Conservation (phyloP, 2,113 vertebrate species). For the Strix uralensis region DNA sequence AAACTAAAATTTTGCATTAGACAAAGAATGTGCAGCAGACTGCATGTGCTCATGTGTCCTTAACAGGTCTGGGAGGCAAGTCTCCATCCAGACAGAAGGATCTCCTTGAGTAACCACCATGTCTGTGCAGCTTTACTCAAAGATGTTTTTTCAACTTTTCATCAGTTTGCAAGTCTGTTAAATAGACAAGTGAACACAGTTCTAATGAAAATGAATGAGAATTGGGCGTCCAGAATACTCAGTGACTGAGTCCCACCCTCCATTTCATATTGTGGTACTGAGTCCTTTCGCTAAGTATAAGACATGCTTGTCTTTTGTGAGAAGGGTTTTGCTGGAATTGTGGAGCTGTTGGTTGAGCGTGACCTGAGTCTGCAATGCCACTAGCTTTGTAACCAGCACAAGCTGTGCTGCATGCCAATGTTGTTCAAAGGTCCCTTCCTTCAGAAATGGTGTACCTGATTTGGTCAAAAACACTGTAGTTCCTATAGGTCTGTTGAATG, state of each 20-base stretch:
- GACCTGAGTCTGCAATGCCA: neutral
- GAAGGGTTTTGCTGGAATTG: neutral
- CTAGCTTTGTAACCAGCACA: neutral
- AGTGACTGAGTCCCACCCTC: neutral
- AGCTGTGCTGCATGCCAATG: rapidly evolving
- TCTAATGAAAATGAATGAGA: neutral
- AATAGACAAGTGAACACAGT: neutral
- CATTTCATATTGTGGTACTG: neutral
- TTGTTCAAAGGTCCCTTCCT: neutral
- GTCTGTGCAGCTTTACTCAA: neutral
- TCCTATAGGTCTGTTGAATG: neutral
- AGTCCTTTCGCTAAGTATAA: neutral
- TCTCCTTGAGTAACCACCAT: neutral
- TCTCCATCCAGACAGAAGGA: neutral
- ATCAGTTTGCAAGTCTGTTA: neutral
- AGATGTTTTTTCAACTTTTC: neutral
- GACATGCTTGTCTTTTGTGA: neutral
- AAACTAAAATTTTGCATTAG: neutral
- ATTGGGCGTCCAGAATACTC: neutral
- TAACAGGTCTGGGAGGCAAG: neutral
- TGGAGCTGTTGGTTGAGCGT: neutral
- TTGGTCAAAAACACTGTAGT: neutral
- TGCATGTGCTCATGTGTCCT: neutral
- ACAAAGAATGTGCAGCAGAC: neutral
- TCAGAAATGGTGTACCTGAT: neutral